These are phyloP conservation scores for Basileuterus tristriatus DNA, from an alignment of 2,797 vertebrate species.

Conservation along the genomic window DNA sequence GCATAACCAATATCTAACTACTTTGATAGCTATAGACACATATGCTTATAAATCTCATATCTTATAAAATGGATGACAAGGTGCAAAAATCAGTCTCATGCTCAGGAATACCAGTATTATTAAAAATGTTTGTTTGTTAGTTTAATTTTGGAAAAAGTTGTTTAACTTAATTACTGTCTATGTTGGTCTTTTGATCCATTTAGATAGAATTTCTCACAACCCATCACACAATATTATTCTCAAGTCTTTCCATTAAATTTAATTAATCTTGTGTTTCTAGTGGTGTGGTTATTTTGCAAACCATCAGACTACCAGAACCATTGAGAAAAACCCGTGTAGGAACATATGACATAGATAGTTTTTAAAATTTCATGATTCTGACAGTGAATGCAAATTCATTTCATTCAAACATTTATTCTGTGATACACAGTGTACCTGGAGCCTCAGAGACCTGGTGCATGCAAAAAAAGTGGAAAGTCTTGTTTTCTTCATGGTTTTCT, in stretches of 20 bases:
- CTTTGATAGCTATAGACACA: neutral
- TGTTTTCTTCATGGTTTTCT: neutral
- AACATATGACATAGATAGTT: neutral
- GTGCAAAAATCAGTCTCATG: neutral
- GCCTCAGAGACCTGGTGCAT: neutral
- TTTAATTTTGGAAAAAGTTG: slow-evolving; percentile 9
- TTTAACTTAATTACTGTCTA: neutral
- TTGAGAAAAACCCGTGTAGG: neutral
- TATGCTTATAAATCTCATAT: neutral
- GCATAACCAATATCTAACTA: neutral
- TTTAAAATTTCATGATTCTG: neutral
- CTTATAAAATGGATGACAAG: neutral
- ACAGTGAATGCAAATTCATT: neutral
- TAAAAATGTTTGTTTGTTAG: neutral
- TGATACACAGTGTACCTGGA: neutral
- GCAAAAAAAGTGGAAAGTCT: neutral
- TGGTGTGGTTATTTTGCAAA: neutral
- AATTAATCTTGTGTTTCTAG: neutral
- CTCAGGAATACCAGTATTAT: neutral
- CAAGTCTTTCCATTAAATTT: neutral
- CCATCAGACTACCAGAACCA: neutral
- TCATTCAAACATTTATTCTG: neutral
- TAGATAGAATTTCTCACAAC: neutral
- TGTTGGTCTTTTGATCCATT: neutral
- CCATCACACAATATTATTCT: neutral